Base-by-base conservation (phyloP, 1,140 invertebrate species). In the Trichonephila clavata region DNA sequence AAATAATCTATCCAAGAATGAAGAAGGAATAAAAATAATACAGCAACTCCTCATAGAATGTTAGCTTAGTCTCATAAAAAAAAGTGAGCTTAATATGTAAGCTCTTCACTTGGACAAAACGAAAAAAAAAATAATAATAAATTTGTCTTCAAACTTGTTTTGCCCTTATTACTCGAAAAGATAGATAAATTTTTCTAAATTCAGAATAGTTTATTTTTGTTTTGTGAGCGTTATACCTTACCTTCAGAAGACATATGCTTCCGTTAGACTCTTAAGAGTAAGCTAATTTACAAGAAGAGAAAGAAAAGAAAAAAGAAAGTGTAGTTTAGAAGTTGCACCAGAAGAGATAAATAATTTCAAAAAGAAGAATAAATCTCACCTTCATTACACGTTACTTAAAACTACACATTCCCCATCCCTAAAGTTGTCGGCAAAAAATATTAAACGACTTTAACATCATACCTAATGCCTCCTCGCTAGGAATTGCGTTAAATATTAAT, bases 401-500 rank as follows among this genome's bases (percentile, higher is more conserved):
- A 83, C 50, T 57, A 27, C 24, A 43, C 43, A 14, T 83, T 83
- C 43, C 81, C 43, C 10, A 83, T n/a, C 81, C 60, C 43, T 32
- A 63, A 86, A 86, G 84, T 43, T 88, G 63, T 14, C 21, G 2
- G 7, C 59, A 32, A 59, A 77, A 90, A 90, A 81, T 60, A 32
- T 16, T 43, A 90, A 90, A 88, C 60, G 89, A 90, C 50, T 60
- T 80, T 61, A 32, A 81, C 57, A 60, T 61, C 27, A 32, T 32
- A 59, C 77, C 71, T 81, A 90, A 80, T 81, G 71, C 71, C 59
- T 81, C 14, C 50, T 21, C 60, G 43, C 87, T 21, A 59, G 68
- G 50, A 81, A 80, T 90, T 90, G 32, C 68, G 89, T 90, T 90
- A 90, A 90, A 90, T 80, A 90, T 90, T 90, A 90, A 90, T 90